Evolutionary conservation across 2,888 invertebrate species (phyloP).

Genomic region (Oxycera nigricornis): DNA sequence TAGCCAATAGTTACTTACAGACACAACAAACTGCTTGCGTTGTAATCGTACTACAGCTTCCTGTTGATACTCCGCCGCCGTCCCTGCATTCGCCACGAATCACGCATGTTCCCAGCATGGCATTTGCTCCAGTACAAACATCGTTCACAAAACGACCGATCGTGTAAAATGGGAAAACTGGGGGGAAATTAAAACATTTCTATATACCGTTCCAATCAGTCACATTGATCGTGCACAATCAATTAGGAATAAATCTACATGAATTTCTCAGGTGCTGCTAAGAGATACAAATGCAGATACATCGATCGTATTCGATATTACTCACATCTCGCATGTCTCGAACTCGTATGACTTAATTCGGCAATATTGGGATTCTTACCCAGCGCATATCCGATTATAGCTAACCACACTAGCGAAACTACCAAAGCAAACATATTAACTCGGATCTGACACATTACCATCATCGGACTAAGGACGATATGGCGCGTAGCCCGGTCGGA

Average conservation of each 20-base stretch:
- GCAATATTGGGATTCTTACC: constrained; percentile 48
- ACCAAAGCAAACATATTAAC: constrained; percentile 36
- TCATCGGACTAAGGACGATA: neutral
- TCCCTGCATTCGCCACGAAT: constrained; percentile 77
- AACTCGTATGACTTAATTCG: constrained; percentile 33
- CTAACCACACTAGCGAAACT: constrained; percentile 42
- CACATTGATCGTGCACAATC: constrained; percentile 22
- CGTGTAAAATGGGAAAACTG: constrained; percentile 74
- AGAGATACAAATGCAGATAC: neutral
- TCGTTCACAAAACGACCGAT: constrained; percentile 80
- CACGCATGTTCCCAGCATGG: constrained; percentile 77
- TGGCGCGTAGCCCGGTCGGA: neutral
- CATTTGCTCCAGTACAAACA: constrained; percentile 71
- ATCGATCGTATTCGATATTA: constrained; percentile 23
- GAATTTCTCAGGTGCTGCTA: neutral
- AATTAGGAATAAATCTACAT: constrained; percentile 26
- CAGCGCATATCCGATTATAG: constrained; percentile 49
- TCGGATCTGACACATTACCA: neutral
- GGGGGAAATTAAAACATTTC: constrained; percentile 47
- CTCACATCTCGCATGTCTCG: constrained; percentile 47
- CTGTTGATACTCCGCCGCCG: constrained; percentile 75
- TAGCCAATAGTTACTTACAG: constrained; percentile 68
- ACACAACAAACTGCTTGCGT: constrained; percentile 83
- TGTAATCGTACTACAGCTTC: constrained; percentile 71
- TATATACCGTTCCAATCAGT: constrained; percentile 20